These are phyloP conservation scores for Lingula anatina DNA, from an alignment of 2,888 invertebrate genomes.

Conservation along the genomic window DNA sequence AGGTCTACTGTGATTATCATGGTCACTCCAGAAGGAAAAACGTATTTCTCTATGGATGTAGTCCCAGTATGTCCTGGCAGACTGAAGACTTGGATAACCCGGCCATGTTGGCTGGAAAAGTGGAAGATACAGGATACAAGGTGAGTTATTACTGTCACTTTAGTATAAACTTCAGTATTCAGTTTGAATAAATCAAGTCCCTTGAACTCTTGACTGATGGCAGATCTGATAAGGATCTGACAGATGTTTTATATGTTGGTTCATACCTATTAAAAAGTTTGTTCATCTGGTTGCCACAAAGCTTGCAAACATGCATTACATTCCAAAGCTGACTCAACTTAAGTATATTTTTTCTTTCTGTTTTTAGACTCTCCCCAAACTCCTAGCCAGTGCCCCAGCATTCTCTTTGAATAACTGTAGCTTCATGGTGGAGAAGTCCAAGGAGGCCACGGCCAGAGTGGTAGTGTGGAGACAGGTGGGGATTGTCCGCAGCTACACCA, in stretches of 20 bases:
- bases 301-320: too few species aligned
- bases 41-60: constrained; percentile 93
- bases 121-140: constrained; percentile 42
- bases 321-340: too few species aligned
- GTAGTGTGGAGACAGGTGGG: constrained; percentile 81
- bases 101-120: constrained; percentile 8
- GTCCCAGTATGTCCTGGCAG: constrained; percentile 50
- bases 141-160: constrained; percentile 15
- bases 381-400: too few species aligned
- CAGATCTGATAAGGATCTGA: neutral
- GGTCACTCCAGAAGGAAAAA: constrained; percentile 88
- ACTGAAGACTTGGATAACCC: constrained; percentile 45
- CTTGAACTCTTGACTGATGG: neutral
- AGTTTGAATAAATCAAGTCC: neutral
- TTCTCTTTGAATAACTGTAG: constrained; percentile 71
- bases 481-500: constrained; percentile 71
- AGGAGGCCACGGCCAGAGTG: constrained; percentile 79
- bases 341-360: constrained; percentile 10
- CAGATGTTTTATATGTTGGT: too few species aligned
- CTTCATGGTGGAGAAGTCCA: constrained; percentile 69
- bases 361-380: constrained; percentile 64
- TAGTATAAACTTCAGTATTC: neutral
- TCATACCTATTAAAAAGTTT: too few species aligned
- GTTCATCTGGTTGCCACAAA: too few species aligned
- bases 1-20: constrained; percentile 51